Conservation (phyloP, 2,113 vertebrate genomes). For the Toxotes jaculatrix region DNA sequence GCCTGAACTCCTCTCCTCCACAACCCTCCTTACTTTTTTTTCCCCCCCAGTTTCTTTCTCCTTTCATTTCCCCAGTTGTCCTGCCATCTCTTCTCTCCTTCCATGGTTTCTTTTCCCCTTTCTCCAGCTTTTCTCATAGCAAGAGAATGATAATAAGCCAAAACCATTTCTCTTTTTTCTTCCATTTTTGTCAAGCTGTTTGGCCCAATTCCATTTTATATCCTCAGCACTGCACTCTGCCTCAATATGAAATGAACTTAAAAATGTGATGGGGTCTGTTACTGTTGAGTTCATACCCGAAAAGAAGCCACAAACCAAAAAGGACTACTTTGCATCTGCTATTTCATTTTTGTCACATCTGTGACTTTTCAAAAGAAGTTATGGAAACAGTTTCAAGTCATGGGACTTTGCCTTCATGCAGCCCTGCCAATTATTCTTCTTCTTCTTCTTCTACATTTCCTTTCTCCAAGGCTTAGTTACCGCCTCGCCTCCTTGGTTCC, state of each 20-base stretch:
- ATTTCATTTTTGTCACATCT: slow-evolving; percentile 60
- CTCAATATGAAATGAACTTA: slow-evolving; percentile 29
- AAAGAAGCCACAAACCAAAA: slow-evolving; percentile 14
- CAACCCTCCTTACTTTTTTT: background rate
- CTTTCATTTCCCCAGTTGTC: slow-evolving; percentile 22
- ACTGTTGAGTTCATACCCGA: slow-evolving; percentile 11
- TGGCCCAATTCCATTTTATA: slow-evolving; percentile 33
- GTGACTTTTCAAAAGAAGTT: slow-evolving; percentile 53
- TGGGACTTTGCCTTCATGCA: slow-evolving; percentile 29
- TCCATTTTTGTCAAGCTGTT: slow-evolving; percentile 35
- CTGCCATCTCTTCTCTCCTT: slow-evolving; percentile 20
- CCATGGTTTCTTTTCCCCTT: background rate
- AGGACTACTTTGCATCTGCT: slow-evolving; percentile 51
- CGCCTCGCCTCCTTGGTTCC: slow-evolving; percentile 16
- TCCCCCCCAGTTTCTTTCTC: background rate
- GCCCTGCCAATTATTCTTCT: slow-evolving; percentile 31
- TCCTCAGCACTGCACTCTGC: slow-evolving; percentile 14
- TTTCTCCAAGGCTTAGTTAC: slow-evolving; percentile 9
- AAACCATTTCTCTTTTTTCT: slow-evolving; percentile 1
- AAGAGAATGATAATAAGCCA: slow-evolving; percentile 27
- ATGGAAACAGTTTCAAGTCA: slow-evolving; percentile 44
- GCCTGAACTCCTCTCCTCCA: slow-evolving; percentile 57
- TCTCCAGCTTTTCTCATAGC: background rate
- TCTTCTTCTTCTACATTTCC: slow-evolving; percentile 5
- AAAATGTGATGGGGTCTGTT: slow-evolving; percentile 36